These are phyloP conservation scores for Orthonevra nobilis DNA, from an alignment of 2,888 invertebrate genomes.

Conservation along the genomic window DNA sequence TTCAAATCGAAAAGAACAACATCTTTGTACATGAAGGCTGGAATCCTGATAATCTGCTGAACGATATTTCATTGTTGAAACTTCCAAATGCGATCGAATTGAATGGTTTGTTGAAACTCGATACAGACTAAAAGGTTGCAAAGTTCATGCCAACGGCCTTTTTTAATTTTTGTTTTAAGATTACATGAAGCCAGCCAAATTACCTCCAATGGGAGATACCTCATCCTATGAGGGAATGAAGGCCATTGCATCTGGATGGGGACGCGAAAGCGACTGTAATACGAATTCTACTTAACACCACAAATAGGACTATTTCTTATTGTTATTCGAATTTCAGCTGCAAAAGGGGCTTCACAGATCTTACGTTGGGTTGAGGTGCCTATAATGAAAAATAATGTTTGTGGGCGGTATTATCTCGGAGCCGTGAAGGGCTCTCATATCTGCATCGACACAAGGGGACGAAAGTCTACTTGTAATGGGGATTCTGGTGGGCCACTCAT, in stretches of 20 bases:
- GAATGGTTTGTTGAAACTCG: conserved; percentile 74
- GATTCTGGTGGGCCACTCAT: conserved; percentile 79
- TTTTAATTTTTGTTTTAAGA: conserved; percentile 54
- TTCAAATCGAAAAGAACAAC: conserved; percentile 71
- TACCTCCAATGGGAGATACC: conserved; percentile 71
- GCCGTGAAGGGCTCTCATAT: conserved; percentile 70
- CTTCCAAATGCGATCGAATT: conserved; percentile 77
- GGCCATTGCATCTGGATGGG: conserved; percentile 77
- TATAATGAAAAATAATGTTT: conserved; percentile 73
- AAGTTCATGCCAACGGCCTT: too few relatives aligned
- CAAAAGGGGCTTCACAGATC: conserved; percentile 68
- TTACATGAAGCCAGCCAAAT: conserved; percentile 72
- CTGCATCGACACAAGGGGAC: conserved; percentile 75
- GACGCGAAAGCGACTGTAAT: conserved; percentile 74
- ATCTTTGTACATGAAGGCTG: conserved; percentile 78
- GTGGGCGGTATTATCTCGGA: conserved; percentile 72
- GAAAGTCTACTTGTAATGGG: conserved; percentile 76
- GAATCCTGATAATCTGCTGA: conserved; percentile 74
- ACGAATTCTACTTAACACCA: too few relatives aligned
- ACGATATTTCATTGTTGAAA: conserved; percentile 81
- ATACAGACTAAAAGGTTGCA: background rate
- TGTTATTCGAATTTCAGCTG: conserved; percentile 3
- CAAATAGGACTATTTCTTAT: background rate
- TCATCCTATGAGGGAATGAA: conserved; percentile 72
- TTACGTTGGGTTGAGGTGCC: conserved; percentile 73